These are phyloP conservation scores for Oncorhynchus kisutch DNA, from an alignment of 2,113 vertebrate genomes.

Conservation along the genomic window DNA sequence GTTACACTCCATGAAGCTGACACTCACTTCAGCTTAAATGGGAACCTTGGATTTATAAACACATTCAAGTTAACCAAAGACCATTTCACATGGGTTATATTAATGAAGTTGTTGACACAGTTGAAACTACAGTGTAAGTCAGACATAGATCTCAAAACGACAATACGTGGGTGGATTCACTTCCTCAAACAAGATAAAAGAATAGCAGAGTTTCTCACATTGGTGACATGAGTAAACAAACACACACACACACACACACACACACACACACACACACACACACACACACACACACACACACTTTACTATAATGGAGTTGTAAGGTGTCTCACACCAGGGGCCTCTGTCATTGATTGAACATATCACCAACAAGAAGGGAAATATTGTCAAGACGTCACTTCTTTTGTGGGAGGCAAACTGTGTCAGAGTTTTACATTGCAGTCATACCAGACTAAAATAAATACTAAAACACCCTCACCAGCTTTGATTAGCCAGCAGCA, in stretches of 20 bases:
- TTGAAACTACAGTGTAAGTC: background rate
- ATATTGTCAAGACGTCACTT: background rate
- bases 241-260: background rate
- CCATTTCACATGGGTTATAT: background rate
- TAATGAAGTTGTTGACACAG: background rate
- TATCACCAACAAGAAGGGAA: background rate
- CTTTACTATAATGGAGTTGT: background rate
- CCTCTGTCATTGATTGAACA: background rate
- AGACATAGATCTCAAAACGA: background rate
- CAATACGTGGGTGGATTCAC: background rate
- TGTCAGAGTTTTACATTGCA: too few relatives aligned
- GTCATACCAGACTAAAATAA: too few relatives aligned
- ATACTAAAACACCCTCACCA: too few relatives aligned
- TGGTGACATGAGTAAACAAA: background rate
- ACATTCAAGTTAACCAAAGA: conserved; percentile 1
- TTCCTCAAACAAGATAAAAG: background rate
- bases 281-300: background rate
- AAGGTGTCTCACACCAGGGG: background rate
- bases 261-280: background rate
- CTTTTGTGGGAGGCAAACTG: too few relatives aligned
- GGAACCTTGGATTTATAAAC: conserved; percentile 14
- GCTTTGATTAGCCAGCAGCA: too few relatives aligned
- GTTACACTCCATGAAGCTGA: conserved; percentile 40
- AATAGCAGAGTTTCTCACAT: background rate
- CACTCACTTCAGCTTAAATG: conserved; percentile 15